phyloP scores from a whole-genome alignment of 2,888 invertebrate genomes.

The Timandra comae region DNA sequence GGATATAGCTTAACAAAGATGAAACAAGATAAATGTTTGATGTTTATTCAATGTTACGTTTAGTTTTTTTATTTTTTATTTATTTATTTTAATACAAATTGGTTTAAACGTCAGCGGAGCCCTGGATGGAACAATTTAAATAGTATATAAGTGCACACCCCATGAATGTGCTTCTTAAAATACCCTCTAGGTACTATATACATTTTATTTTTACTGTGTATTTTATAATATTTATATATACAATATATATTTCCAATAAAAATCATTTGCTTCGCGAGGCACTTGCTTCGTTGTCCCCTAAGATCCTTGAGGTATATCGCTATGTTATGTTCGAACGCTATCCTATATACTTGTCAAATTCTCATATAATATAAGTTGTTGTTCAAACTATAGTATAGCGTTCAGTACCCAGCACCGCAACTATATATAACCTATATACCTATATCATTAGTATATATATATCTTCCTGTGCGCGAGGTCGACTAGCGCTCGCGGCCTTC shows the following conservation, averaged over 20 bases:
- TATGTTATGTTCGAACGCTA: slow-evolving; percentile 44
- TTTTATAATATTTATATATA: slow-evolving; percentile 43
- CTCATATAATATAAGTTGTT: neutral
- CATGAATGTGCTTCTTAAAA: slow-evolving; percentile 75
- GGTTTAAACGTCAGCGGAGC: slow-evolving; percentile 53
- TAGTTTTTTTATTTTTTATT: slow-evolving; percentile 32
- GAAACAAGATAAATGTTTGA: slow-evolving; percentile 45
- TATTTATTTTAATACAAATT: slow-evolving; percentile 36
- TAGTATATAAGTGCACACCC: slow-evolving; percentile 70
- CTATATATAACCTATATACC: too few relatives aligned
- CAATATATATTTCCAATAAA: slow-evolving; percentile 36
- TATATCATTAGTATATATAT: slow-evolving; percentile 22
- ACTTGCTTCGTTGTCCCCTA: slow-evolving; percentile 62
- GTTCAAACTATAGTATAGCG: slow-evolving; percentile 33
- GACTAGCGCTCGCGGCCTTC: slow-evolving; percentile 19
- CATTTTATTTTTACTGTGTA: slow-evolving; percentile 55
- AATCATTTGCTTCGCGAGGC: slow-evolving; percentile 66
- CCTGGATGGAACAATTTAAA: slow-evolving; percentile 56
- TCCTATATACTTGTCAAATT: slow-evolving; percentile 25
- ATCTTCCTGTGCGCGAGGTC: slow-evolving; percentile 18
- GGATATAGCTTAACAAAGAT: slow-evolving; percentile 28
- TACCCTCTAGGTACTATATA: slow-evolving; percentile 55
- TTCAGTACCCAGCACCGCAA: slow-evolving; percentile 30
- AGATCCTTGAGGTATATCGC: slow-evolving; percentile 46
- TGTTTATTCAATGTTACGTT: slow-evolving; percentile 41